These are phyloP conservation scores for Pentalonia nigronervosa DNA, from an alignment of 1,140 invertebrate species.

Conservation along the genomic window DNA sequence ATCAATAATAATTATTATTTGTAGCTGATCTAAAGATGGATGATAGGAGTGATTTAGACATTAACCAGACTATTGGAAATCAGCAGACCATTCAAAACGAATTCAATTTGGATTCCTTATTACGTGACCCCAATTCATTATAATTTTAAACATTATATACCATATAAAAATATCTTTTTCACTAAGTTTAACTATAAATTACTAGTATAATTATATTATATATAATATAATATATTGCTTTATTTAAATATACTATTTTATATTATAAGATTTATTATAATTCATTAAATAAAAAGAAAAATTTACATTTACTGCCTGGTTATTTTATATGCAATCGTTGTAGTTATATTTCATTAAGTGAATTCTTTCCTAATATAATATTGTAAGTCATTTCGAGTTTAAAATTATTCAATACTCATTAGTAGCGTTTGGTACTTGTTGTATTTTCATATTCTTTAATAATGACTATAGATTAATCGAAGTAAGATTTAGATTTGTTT, in stretches of 20 bases:
- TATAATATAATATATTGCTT: neutral
- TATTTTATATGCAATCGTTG: neutral
- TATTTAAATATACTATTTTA: neutral
- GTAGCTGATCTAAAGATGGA: neutral
- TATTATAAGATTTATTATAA: neutral
- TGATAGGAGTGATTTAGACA: neutral
- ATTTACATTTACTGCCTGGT: neutral
- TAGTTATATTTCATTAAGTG: neutral
- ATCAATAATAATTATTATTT: neutral
- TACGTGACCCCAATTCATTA: neutral
- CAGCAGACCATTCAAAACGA: neutral
- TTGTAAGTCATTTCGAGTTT: neutral
- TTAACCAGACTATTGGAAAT: neutral
- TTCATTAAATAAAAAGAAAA: neutral
- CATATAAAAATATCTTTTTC: neutral
- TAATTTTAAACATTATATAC: neutral
- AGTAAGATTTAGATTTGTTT: too few relatives aligned
- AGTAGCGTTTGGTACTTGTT: too few relatives aligned
- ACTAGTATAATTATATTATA: neutral
- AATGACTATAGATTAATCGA: too few relatives aligned
- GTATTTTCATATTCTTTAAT: too few relatives aligned
- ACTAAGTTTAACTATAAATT: neutral
- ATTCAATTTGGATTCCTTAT: neutral
- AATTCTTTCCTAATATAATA: neutral
- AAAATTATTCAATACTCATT: too few relatives aligned